These are phyloP conservation scores for Muscicapa striata DNA, from an alignment of 2,797 vertebrate genomes.

Conservation along the genomic window DNA sequence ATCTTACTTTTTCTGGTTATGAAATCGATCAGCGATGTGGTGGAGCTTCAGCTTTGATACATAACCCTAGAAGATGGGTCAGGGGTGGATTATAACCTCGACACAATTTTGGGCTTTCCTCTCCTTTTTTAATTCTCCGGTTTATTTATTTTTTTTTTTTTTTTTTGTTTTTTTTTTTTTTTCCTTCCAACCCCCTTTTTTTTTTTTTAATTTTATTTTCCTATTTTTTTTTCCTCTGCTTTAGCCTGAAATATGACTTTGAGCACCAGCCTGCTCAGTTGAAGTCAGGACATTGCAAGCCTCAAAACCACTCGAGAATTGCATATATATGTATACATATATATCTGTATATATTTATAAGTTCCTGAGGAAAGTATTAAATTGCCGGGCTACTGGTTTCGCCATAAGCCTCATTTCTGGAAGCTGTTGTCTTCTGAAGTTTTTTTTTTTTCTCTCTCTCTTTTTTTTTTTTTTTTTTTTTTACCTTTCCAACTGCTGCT, in stretches of 20 bases:
- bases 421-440: background rate
- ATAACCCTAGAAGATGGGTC: background rate
- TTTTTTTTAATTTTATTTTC: too few relatives aligned
- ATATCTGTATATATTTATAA: too few relatives aligned
- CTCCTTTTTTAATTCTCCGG: rapidly evolving
- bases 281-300: background rate
- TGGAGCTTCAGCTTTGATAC: background rate
- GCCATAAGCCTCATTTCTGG: background rate
- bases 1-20: background rate
- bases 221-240: rapidly evolving
- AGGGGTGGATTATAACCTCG: background rate
- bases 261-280: background rate
- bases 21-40: background rate
- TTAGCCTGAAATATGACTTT: background rate
- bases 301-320: background rate
- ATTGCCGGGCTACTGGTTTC: background rate
- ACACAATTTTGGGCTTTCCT: rapidly evolving
- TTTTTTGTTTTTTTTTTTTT: too few relatives aligned
- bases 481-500: rapidly evolving
- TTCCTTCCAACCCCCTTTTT: too few relatives aligned
- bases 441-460: too few relatives aligned
- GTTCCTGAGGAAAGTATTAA: background rate
- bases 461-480: too few relatives aligned
- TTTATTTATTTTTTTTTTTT: too few relatives aligned
- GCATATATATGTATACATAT: background rate